Evolutionary conservation across 2,888 invertebrate genomes (phyloP).

Genomic region (Folsomia manolachei): DNA sequence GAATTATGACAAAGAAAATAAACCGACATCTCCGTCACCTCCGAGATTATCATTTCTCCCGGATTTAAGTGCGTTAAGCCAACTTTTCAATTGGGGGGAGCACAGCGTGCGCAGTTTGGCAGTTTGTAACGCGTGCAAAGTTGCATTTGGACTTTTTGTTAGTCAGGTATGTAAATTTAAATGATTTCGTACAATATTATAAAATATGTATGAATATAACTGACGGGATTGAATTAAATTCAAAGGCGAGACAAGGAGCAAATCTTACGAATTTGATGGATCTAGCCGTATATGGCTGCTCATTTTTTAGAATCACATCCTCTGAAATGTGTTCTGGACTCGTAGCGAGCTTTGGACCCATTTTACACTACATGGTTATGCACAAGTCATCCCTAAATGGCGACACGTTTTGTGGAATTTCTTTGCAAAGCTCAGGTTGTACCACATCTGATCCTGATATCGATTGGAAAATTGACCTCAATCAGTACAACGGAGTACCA

Average conservation of each 20-base stretch:
- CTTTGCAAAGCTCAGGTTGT: conserved; percentile 45
- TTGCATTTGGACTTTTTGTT: conserved; percentile 47
- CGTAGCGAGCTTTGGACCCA: conserved; percentile 46
- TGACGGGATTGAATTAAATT: not conserved
- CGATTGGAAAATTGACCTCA: conserved; percentile 44
- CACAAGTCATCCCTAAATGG: conserved; percentile 39
- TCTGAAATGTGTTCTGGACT: conserved; percentile 47
- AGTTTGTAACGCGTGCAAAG: conserved; percentile 48
- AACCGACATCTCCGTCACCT: conserved; percentile 23
- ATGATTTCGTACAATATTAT: too few relatives aligned
- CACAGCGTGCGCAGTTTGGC: conserved; percentile 41
- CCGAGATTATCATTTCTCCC: conserved; percentile 37
- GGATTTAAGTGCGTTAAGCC: conserved; percentile 45
- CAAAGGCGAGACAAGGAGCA: conserved; percentile 37
- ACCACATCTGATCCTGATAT: conserved; percentile 37
- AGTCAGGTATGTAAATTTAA: conserved; percentile 1
- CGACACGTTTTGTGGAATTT: conserved; percentile 47
- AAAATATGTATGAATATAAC: too few relatives aligned
- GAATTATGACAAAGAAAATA: conserved; percentile 27
- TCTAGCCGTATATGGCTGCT: conserved; percentile 45
- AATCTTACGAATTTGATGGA: conserved; percentile 39
- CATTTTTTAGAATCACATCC: conserved; percentile 45
- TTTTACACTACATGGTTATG: conserved; percentile 45
- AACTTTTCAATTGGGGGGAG: conserved; percentile 45
- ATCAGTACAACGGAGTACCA: conserved; percentile 35